Percentiles rank a stretch among this genome's conserved stretches.
Evolutionary conservation across 2,113 vertebrate species (phyloP).

Genomic region (Coryphaenoides rupestris): DNA sequence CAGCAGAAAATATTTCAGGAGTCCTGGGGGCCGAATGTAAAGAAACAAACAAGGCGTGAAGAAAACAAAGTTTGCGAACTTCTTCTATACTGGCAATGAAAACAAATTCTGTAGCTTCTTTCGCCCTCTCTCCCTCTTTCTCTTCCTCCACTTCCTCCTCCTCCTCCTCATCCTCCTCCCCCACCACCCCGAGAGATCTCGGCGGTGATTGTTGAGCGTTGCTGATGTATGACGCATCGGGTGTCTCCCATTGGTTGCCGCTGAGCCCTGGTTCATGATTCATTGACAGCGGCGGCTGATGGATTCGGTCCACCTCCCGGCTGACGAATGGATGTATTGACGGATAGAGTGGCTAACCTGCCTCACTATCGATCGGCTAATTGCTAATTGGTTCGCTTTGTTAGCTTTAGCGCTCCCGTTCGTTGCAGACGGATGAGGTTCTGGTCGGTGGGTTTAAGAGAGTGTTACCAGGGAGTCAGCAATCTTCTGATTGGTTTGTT

Average conservation of each 20-base stretch:
- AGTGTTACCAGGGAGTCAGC: conserved; percentile 12
- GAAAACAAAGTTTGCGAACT: no score
- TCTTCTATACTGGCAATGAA: no score
- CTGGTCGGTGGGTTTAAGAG: background rate
- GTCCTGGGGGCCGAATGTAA: no score
- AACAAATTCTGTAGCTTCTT: no score
- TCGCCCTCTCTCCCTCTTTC: no score
- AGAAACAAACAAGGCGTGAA: no score
- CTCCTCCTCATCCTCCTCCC: no score
- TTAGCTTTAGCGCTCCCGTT: conserved; percentile 16
- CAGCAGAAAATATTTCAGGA: no score
- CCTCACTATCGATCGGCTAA: conserved; percentile 32
- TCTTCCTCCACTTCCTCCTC: background rate
- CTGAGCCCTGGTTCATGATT: conserved; percentile 1
- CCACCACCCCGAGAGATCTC: background rate
- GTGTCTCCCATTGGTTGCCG: no score
- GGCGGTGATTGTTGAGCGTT: no score
- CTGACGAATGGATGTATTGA: conserved; percentile 26
- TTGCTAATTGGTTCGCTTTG: conserved; percentile 27
- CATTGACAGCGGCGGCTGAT: conserved; percentile 7
- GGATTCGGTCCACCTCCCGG: conserved; percentile 19
- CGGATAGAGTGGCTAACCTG: conserved; percentile 15
- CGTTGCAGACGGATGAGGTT: background rate
- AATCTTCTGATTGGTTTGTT: background rate
- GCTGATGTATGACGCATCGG: no score